Base-by-base conservation (phyloP, 2,113 vertebrate genomes). In the Seriola rivoliana region DNA sequence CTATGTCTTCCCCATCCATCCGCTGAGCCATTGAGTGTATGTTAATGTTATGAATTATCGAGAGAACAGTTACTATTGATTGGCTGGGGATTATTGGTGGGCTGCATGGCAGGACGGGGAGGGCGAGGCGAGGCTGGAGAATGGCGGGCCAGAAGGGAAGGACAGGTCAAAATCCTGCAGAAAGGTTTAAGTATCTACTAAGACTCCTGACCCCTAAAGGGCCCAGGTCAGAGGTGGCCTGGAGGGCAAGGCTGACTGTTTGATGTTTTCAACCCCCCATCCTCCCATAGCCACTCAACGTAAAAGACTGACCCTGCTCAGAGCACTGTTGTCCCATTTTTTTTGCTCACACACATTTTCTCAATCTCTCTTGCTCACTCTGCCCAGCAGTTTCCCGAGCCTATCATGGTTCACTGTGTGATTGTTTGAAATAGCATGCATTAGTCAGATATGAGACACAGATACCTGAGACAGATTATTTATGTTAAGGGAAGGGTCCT, bases 31-130 rank as follows among this genome's bases (percentile, higher is more conserved):
- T 94, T 93, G 94, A 95, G 94, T 93, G 92, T 95, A 96, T 95
- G 95, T 95, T 96, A 96, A 96, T 96, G 94, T 95, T 96, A 95
- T 96, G 95, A 96, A 96, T 96, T 96, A 96, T 96, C 94, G 95
- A 95, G 94, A 95, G 94, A 95, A 95, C 94, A 94, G 94, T 95
- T 95, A 94, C 94, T 96, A 96, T 96, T 95, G 95, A 96, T 95
- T 92, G 93, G 91, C 77, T 71, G 85, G 73, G 92, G 94, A 96
- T 95, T 95, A 95, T 95, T 93, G 94, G 93, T 93, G 92, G 92
- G 92, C 85, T 84, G 80, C 80, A 73, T 66, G 67, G 90, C 42
- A 64, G 86, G 65, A 81, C 65, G 85, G 73, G 85, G 73, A 75
- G 89, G 82, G 86, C 38, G 42, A 73, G 85, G 66, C 38, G 50